Conservation (phyloP, 1,140 invertebrate species). For the Nilaparvata lugens region DNA sequence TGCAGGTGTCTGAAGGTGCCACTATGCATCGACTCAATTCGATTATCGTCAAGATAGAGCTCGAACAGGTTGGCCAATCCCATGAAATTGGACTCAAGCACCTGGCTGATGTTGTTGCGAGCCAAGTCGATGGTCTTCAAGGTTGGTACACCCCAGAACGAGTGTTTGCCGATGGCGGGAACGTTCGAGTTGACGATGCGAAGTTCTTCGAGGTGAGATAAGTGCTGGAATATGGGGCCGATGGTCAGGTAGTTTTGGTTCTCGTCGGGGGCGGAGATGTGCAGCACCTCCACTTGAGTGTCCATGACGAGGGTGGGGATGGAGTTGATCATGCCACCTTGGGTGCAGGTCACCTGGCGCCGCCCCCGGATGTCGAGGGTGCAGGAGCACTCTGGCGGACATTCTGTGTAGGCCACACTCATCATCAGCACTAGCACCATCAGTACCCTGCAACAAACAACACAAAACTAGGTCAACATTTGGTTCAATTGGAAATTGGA, state of each 20-base stretch:
- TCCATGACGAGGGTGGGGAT: conserved; percentile 38
- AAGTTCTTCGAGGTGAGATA: conserved; percentile 58
- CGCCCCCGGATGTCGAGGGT: conserved; percentile 23
- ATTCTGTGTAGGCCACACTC: conserved; percentile 8
- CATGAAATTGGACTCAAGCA: conserved; percentile 31
- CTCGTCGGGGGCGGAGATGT: conserved; percentile 54
- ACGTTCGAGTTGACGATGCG: conserved; percentile 65
- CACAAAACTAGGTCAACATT: no score
- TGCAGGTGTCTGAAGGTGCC: conserved; percentile 61
- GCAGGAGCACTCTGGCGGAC: conserved; percentile 27
- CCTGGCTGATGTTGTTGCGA: conserved; percentile 63
- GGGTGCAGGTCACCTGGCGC: conserved; percentile 29
- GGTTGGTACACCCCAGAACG: conserved; percentile 63
- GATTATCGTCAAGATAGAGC: conserved; percentile 41
- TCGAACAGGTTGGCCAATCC: conserved; percentile 36
- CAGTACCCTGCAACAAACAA: not conserved
- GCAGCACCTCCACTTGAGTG: conserved; percentile 43
- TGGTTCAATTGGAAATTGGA: no score
- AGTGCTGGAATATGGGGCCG: conserved; percentile 58
- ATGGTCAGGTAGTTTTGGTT: conserved; percentile 58
- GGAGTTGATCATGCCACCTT: conserved; percentile 35
- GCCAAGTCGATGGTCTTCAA: conserved; percentile 60
- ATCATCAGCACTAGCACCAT: not conserved
- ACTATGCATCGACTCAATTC: conserved; percentile 44
- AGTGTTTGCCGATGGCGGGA: conserved; percentile 65